phyloP scores from a whole-genome alignment of 2,113 vertebrate genomes.

The Oxyura jamaicensis region DNA sequence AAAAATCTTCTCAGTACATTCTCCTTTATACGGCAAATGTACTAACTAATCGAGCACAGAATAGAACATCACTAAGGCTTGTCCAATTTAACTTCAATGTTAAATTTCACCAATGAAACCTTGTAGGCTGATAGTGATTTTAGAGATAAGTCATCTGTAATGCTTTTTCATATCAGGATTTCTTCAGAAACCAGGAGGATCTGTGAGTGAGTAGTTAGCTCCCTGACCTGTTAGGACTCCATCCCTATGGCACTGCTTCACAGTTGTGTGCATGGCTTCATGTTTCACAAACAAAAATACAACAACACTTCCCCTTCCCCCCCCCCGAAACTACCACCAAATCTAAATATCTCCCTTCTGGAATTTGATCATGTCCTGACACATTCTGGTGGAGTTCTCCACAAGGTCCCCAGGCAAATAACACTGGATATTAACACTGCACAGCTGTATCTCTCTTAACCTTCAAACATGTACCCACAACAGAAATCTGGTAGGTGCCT shows the following conservation, averaged over 20 bases:
- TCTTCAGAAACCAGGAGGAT: not conserved
- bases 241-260: not conserved
- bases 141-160: not conserved
- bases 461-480: not conserved
- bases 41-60: not conserved
- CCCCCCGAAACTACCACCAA: conserved; percentile 2
- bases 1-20: not conserved
- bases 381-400: not conserved
- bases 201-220: not conserved
- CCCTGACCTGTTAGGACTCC: not conserved
- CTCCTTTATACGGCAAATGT: not conserved
- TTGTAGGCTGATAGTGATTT: not conserved
- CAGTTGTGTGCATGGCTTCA: not conserved
- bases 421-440: not conserved
- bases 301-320: no score
- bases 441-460: not conserved
- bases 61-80: not conserved
- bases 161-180: not conserved
- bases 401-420: not conserved
- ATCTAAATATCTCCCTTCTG: conserved; percentile 11
- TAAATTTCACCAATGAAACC: not conserved
- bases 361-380: conserved; percentile 32
- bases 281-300: not conserved
- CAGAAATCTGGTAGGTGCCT: not conserved
- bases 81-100: not conserved